Percentiles rank a stretch among this genome's conserved stretches.
phyloP scores from a whole-genome alignment of 2,888 invertebrate species.

The Drosophila mimica region DNA sequence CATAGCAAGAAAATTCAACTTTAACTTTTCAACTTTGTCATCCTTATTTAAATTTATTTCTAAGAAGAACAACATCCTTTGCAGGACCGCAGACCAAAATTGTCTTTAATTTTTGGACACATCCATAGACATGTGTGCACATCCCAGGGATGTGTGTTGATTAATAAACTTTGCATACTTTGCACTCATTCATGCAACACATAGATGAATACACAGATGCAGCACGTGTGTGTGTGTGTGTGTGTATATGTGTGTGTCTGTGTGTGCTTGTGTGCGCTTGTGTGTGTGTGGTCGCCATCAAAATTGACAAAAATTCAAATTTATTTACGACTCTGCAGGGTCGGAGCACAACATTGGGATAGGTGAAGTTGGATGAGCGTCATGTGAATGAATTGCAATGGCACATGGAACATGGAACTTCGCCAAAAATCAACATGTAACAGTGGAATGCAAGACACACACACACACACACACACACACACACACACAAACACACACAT shows the following conservation, averaged over 20 bases:
- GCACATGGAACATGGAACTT: constrained; percentile 53
- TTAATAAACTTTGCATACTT: constrained; percentile 74
- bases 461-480: constrained; percentile 18
- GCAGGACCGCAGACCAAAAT: background rate
- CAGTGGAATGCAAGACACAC: constrained; percentile 29
- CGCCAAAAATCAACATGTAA: constrained; percentile 71
- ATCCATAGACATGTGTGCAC: background rate
- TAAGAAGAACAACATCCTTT: background rate
- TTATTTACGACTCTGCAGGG: constrained; percentile 68
- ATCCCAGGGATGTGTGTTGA: constrained; percentile 36
- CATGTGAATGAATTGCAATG: constrained; percentile 67
- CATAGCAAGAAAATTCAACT: background rate
- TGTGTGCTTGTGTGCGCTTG: constrained; percentile 18
- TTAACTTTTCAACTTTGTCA: background rate
- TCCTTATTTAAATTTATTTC: background rate
- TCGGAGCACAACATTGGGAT: constrained; percentile 12
- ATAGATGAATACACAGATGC: constrained; percentile 6
- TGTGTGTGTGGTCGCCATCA: constrained; percentile 58
- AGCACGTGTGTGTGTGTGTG: background rate
- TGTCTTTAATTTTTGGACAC: background rate
- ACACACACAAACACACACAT: constrained; percentile 27
- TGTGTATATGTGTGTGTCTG: background rate
- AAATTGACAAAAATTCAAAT: constrained; percentile 81
- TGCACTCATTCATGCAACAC: constrained; percentile 56
- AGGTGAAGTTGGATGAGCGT: constrained; percentile 44